Evolutionary conservation across 2,888 invertebrate species (phyloP), one percentile per base, ranked within the genome.

Genomic region (Saturnia japonica): DNA sequence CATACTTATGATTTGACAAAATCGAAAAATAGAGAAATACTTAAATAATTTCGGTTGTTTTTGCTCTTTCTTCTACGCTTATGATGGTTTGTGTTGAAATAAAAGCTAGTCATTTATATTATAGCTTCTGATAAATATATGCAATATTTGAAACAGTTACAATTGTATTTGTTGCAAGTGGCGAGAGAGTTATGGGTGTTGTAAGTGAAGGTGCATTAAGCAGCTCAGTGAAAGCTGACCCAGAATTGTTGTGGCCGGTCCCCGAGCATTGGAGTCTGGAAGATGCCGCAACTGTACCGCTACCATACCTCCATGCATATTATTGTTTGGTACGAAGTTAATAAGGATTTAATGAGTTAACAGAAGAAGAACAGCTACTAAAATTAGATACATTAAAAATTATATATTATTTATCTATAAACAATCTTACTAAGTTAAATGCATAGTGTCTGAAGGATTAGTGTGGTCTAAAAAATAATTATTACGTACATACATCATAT

Each of bases 281-380:
- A 83, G 96, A 97, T 74, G 97, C 96, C 11, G 96, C 96, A 2
- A 96, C 96, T 0, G 94, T 97, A 1, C 97, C 97, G 0, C 95
- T 96, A 60, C 96, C 96, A 7, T 84, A 80, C 62, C 70, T 76
- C 0, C 74, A 80, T 1, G 85, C 85, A 4, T 84, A 79, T 71
- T 87, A 85, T 69, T 82, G 79, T 67, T 73, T 86, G 70, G 87
- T 86, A 74, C 78, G 22, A 9, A 22, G 34, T 34, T 34, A 4
- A 34, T 34, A 34, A 34, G 1, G 1, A 47, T 47, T 19, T 14
- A n/a, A 6, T 28, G 19, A 34, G 25, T 43, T 43, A 43, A 12
- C 6, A 34, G 6, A 2, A 34, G 2, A 4, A 34, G 2, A 4
- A 34, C 34, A 34, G 6, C 6, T 34, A 34, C 34, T 34, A 34